phyloP scores from a whole-genome alignment of 1,140 invertebrate genomes.

The Aphaenogaster rudis region DNA sequence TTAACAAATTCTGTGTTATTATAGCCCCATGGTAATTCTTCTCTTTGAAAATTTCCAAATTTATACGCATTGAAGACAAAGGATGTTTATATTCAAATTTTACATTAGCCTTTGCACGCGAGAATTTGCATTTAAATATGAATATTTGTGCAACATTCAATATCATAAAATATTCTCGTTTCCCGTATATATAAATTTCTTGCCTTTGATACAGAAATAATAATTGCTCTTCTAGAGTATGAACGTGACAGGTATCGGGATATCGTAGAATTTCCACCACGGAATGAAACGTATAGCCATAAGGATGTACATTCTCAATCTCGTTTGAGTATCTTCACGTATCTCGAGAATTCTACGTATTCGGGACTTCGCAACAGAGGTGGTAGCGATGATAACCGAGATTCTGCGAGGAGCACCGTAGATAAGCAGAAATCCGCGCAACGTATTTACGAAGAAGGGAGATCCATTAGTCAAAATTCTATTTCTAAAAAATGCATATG shows the following conservation, averaged over 20 bases:
- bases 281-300: not conserved
- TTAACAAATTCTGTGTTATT: conserved; percentile 8
- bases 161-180: conserved; percentile 47
- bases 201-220: conserved; percentile 36
- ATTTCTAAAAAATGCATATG: not conserved
- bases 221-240: conserved; percentile 54
- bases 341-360: not conserved
- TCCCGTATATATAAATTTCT: conserved; percentile 6
- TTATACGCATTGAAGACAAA: conserved; percentile 23
- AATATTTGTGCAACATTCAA: conserved; percentile 46
- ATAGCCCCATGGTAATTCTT: not conserved
- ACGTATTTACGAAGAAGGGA: not conserved
- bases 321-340: not conserved
- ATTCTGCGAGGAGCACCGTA: not conserved
- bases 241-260: conserved; percentile 3
- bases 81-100: conserved; percentile 53
- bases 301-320: not conserved
- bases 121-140: conserved; percentile 55
- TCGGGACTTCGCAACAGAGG: conserved; percentile 40
- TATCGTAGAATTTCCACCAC: conserved; percentile 1
- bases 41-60: conserved; percentile 39
- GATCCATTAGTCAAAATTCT: not conserved
- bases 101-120: conserved; percentile 31
- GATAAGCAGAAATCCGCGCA: not conserved
- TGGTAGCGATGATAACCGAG: conserved; percentile 45